These are phyloP conservation scores for Melipona bicolor DNA, from an alignment of 2,888 invertebrate genomes.

Conservation along the genomic window DNA sequence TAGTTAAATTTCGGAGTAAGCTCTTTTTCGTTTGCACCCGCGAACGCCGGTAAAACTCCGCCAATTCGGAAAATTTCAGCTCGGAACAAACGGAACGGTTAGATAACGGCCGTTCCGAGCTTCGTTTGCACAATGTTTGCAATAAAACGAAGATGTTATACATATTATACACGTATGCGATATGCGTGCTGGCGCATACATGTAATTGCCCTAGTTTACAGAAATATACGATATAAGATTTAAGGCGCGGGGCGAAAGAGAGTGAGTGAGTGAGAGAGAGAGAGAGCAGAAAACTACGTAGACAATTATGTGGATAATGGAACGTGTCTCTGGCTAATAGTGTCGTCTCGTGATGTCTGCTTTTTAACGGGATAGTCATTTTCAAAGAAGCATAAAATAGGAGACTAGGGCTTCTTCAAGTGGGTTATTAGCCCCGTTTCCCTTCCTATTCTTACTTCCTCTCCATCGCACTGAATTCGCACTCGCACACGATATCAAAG, in stretches of 20 bases:
- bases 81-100: neutral
- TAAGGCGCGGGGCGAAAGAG: neutral
- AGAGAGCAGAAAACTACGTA: neutral
- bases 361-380: conserved; percentile 38
- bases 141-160: neutral
- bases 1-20: neutral
- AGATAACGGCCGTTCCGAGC: neutral
- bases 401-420: conserved; percentile 30
- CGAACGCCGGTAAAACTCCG: too few species aligned
- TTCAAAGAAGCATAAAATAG: conserved; percentile 45
- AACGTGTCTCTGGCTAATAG: conserved; percentile 30
- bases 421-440: conserved; percentile 56
- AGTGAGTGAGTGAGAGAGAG: neutral
- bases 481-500: neutral
- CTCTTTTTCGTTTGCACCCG: neutral
- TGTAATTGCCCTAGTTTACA: conserved; percentile 22
- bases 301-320: conserved; percentile 62
- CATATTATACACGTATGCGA: neutral
- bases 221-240: neutral
- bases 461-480: neutral
- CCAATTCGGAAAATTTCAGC: too few species aligned
- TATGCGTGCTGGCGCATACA: too few species aligned
- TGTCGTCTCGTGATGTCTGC: conserved; percentile 27
- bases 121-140: neutral
- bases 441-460: neutral